phyloP scores from a whole-genome alignment of 2,797 vertebrate genomes.

The Pristis pectinata region DNA sequence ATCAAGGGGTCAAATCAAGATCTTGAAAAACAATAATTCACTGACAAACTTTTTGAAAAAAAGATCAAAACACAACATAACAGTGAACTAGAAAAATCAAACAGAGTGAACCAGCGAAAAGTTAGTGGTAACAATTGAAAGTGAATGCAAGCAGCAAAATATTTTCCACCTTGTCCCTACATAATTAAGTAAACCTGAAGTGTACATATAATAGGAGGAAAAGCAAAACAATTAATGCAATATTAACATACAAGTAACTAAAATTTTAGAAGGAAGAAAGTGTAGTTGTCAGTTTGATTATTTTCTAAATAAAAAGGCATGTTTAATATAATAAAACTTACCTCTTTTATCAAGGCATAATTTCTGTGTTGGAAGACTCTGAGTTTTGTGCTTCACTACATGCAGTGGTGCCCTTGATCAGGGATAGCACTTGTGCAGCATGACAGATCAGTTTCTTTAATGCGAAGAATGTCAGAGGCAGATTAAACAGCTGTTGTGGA shows the following conservation, averaged over 20 bases:
- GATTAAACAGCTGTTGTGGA: constrained; percentile 46
- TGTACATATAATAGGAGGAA: neutral
- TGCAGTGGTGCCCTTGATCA: neutral
- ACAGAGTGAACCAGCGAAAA: neutral
- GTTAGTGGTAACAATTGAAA: neutral
- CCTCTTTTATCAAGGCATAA: neutral
- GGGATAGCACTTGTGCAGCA: neutral
- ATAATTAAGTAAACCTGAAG: neutral
- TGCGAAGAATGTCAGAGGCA: constrained; percentile 44
- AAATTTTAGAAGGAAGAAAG: neutral
- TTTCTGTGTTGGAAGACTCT: neutral
- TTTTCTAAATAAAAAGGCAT: neutral
- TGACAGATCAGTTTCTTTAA: constrained; percentile 44
- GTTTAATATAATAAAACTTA: neutral
- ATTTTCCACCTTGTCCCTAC: neutral
- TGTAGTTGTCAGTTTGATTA: neutral
- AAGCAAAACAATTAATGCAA: neutral
- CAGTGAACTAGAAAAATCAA: neutral
- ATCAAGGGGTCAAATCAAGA: too few relatives aligned
- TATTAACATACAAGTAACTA: too few relatives aligned
- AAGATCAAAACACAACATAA: neutral
- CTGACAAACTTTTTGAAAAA: neutral
- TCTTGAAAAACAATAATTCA: neutral
- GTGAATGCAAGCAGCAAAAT: neutral
- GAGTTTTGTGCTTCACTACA: neutral